A percentile compares a stretch with the other conserved stretches of the same genome.
Conservation (phyloP, 1,140 invertebrate genomes). For the Bathynomus jamesi region DNA sequence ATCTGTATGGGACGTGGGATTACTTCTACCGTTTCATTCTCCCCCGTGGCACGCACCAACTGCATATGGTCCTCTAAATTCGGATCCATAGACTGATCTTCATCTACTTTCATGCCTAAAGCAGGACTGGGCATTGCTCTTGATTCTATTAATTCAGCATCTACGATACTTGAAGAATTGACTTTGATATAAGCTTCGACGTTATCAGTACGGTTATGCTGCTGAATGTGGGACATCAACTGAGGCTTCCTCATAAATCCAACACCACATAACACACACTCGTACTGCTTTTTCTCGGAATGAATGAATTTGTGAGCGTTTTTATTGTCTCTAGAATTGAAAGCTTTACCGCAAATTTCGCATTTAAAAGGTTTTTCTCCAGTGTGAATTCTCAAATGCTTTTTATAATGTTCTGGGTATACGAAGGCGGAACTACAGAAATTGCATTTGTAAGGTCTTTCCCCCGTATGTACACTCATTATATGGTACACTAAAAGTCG, state of each 20-base stretch:
- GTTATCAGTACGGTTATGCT: slow-evolving; percentile 27
- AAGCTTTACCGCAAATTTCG: slow-evolving; percentile 76
- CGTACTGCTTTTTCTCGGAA: slow-evolving; percentile 76
- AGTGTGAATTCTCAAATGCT: slow-evolving; percentile 68
- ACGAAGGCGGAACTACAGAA: slow-evolving; percentile 67
- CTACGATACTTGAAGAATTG: slow-evolving; percentile 31
- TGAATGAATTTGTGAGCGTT: slow-evolving; percentile 77
- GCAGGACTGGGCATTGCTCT: slow-evolving; percentile 9
- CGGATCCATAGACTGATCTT: slow-evolving; percentile 25
- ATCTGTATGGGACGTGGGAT: slow-evolving; percentile 34
- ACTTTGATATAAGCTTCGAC: slow-evolving; percentile 30
- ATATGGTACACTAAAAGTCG: slow-evolving; percentile 69
- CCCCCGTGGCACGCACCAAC: slow-evolving; percentile 21
- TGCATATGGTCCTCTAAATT: slow-evolving; percentile 29
- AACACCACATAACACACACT: slow-evolving; percentile 67
- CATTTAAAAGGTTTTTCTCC: slow-evolving; percentile 69
- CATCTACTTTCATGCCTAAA: slow-evolving; percentile 20
- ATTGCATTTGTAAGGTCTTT: slow-evolving; percentile 64
- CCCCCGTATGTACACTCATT: slow-evolving; percentile 68
- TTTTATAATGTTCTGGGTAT: slow-evolving; percentile 74
- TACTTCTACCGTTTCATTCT: slow-evolving; percentile 29
- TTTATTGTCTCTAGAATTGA: slow-evolving; percentile 71
- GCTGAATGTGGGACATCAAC: slow-evolving; percentile 67
- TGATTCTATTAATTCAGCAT: slow-evolving; percentile 6
- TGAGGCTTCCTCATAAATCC: slow-evolving; percentile 76